phyloP scores from a whole-genome alignment of 2,113 vertebrate genomes.

The Genyomyrus donnyi region DNA sequence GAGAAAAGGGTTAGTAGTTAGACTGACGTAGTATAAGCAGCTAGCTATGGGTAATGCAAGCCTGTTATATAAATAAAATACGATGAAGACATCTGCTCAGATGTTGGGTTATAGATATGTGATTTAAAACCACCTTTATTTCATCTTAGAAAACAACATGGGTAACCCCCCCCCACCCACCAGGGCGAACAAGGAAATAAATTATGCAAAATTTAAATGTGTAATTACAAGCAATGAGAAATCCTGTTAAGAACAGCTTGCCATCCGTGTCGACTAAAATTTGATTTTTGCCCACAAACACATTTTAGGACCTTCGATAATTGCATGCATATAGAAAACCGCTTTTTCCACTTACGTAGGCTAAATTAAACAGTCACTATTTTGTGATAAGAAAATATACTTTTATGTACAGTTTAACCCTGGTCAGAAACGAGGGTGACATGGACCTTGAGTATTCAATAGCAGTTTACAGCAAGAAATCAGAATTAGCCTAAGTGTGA shows the following conservation, averaged over 20 bases:
- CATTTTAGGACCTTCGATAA: constrained; percentile 63
- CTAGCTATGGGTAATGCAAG: neutral
- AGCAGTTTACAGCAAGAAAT: constrained; percentile 67
- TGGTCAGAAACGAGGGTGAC: constrained; percentile 59
- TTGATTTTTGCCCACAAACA: constrained; percentile 65
- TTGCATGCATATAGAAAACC: constrained; percentile 49
- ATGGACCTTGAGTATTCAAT: constrained; percentile 67
- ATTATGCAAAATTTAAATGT: constrained; percentile 66
- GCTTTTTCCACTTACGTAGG: constrained; percentile 57
- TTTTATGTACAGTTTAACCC: constrained; percentile 71
- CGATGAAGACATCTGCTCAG: neutral
- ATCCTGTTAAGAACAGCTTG: constrained; percentile 64
- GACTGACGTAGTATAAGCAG: neutral
- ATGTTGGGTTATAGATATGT: neutral
- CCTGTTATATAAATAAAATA: neutral
- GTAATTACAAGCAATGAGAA: constrained; percentile 67
- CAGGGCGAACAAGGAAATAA: constrained; percentile 54
- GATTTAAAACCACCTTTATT: constrained; percentile 30
- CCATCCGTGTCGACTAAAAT: constrained; percentile 70
- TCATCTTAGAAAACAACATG: constrained; percentile 39
- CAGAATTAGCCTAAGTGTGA: constrained; percentile 54
- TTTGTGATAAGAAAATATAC: constrained; percentile 59
- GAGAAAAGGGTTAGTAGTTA: neutral
- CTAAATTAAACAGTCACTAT: constrained; percentile 65
- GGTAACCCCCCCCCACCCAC: constrained; percentile 26